Conservation (phyloP, 2,797 vertebrate species). For the Phrynocephalus forsythii region DNA sequence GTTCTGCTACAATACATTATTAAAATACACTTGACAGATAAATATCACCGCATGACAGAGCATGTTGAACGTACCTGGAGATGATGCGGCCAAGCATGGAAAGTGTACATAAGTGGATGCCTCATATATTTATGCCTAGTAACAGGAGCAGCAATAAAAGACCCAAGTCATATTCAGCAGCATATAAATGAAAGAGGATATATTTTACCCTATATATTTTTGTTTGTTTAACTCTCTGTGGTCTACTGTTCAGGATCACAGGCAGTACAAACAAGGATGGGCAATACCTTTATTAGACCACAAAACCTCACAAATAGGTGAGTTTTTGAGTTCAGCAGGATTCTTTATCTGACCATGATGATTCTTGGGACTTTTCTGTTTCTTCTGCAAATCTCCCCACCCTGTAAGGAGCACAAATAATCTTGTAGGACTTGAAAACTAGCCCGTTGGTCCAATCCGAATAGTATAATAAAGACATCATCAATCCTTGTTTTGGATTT, state of each 20-base stretch:
- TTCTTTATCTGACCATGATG: too few relatives aligned
- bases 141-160: slow-evolving; percentile 20
- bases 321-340: too few relatives aligned
- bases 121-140: neutral
- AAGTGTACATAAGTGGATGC: neutral
- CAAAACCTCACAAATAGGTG: too few relatives aligned
- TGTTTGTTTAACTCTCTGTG: neutral
- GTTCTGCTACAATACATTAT: slow-evolving; percentile 16
- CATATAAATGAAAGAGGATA: neutral
- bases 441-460: too few relatives aligned
- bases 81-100: neutral
- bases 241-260: neutral
- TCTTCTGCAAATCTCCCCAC: too few relatives aligned
- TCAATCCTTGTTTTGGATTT: too few relatives aligned
- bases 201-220: neutral
- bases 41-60: accelerated
- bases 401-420: too few relatives aligned
- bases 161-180: neutral
- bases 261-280: too few relatives aligned
- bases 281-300: too few relatives aligned
- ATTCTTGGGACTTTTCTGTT: too few relatives aligned
- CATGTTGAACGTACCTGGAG: neutral
- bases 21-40: neutral
- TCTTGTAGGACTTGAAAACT: too few relatives aligned
- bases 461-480: too few relatives aligned